Conservation (phyloP, 2,888 invertebrate genomes). For the Tetragonisca angustula region DNA sequence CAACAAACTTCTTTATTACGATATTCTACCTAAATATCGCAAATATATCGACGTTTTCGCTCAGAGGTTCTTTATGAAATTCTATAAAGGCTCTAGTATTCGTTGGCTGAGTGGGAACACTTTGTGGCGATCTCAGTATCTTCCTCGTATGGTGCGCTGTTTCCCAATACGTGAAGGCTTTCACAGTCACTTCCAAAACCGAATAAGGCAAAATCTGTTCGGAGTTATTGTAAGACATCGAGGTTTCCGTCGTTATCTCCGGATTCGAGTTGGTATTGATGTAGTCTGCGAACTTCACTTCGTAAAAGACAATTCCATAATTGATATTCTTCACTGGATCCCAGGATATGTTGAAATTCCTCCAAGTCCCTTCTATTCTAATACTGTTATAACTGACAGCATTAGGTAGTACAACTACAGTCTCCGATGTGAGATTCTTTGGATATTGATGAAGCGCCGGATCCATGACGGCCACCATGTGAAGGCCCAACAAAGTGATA, state of each 20-base stretch:
- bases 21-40: constrained; percentile 76
- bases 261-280: constrained; percentile 86
- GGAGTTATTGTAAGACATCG: constrained; percentile 82
- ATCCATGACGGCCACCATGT: constrained; percentile 90
- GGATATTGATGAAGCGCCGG: constrained; percentile 88
- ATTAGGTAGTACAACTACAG: constrained; percentile 90
- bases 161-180: constrained; percentile 94
- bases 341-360: constrained; percentile 94
- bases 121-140: constrained; percentile 91
- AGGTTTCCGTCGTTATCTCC: constrained; percentile 79
- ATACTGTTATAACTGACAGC: constrained; percentile 89
- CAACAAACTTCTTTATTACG: accelerated
- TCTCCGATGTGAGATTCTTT: constrained; percentile 84
- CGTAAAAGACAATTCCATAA: constrained; percentile 93
- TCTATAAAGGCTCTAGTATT: constrained; percentile 91
- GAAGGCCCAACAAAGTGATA: constrained; percentile 87
- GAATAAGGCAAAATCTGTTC: constrained; percentile 88
- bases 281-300: constrained; percentile 88
- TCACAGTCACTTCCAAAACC: constrained; percentile 89
- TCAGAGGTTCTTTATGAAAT: constrained; percentile 83
- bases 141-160: constrained; percentile 88
- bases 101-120: constrained; percentile 91
- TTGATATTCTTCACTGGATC: constrained; percentile 90
- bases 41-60: constrained; percentile 76
- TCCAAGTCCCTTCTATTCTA: constrained; percentile 90